Base-by-base conservation (phyloP, 1,140 invertebrate species). In the Acarapis woodi region DNA sequence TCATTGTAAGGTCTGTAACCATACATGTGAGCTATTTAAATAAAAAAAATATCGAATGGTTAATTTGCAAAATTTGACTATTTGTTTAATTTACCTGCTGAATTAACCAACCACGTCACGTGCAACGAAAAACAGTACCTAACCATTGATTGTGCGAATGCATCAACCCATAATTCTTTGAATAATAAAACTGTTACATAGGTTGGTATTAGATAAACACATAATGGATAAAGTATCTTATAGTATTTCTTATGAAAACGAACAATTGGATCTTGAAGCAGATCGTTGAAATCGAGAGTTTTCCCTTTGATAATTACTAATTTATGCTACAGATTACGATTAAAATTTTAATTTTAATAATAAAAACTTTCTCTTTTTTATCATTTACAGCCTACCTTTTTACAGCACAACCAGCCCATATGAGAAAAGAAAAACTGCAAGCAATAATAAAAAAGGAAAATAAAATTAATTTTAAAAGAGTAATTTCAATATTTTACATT, bases 81-180 rank as follows among this genome's bases (percentile, higher is more conserved):
- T n/a, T n/a, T n/a, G n/a, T n/a, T n/a, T n/a, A n/a, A n/a, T n/a
- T n/a, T n/a, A n/a, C n/a, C 85, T 15, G 76, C 75, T 40, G 77
- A 83, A 55, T 96, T 96, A 1, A 94, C 85, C 25, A 83, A 59
- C 83, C 85, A 94, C 2, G 87, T 93, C 42, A 67, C 50, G 29
- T 96, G 80, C n/a, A 94, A 59, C 8, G 70, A 72, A 46, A 75
- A 66, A 8, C 67, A 62, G 54, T 87, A 94, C 23, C 85, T 66
- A 47, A 88, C 56, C 5, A 70, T 68, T 8, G 70, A 62, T 2
- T 87, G 61, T 52, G 77, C 77, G 59, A 73, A 85, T 3, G 78
- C 64, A 46, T 72, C 74, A 32, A 63, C 62, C 80, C 82, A 94
- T 5, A 60, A 61, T 44, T 70, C 71, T 30, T 73, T 67, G 0